These are phyloP conservation scores for Eupithecia subumbrata DNA, from an alignment of 2,888 invertebrate species.

Conservation along the genomic window DNA sequence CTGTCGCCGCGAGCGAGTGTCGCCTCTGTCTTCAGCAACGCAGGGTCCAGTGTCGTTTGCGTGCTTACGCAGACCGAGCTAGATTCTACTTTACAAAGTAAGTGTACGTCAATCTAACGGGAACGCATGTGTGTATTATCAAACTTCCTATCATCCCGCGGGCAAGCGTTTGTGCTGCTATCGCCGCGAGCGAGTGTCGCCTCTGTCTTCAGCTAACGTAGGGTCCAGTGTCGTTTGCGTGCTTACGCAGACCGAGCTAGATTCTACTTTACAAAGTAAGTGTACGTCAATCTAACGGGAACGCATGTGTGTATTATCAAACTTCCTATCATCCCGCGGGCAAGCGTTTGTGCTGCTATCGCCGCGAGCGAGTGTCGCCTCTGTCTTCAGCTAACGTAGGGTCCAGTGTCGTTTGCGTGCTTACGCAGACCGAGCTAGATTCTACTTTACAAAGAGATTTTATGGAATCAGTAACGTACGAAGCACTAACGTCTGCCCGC, in stretches of 20 bases:
- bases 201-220: slow-evolving; percentile 87
- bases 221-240: slow-evolving; percentile 85
- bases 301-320: slow-evolving; percentile 90
- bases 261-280: slow-evolving; percentile 68
- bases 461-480: neutral
- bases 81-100: slow-evolving; percentile 73
- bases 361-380: slow-evolving; percentile 86
- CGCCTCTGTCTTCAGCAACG: slow-evolving; percentile 87
- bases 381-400: slow-evolving; percentile 87
- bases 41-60: slow-evolving; percentile 84
- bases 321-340: slow-evolving; percentile 87
- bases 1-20: slow-evolving; percentile 87
- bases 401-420: slow-evolving; percentile 85
- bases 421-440: slow-evolving; percentile 85
- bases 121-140: slow-evolving; percentile 91
- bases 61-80: slow-evolving; percentile 85
- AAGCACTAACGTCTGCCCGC: neutral
- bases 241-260: slow-evolving; percentile 84
- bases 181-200: slow-evolving; percentile 87
- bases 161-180: slow-evolving; percentile 89
- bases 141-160: slow-evolving; percentile 87
- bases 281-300: slow-evolving; percentile 51
- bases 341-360: slow-evolving; percentile 89
- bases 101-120: no score
- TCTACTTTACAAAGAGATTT: slow-evolving; percentile 79